Evolutionary conservation across 2,797 vertebrate genomes (phyloP).

Genomic region (Channa striata): DNA sequence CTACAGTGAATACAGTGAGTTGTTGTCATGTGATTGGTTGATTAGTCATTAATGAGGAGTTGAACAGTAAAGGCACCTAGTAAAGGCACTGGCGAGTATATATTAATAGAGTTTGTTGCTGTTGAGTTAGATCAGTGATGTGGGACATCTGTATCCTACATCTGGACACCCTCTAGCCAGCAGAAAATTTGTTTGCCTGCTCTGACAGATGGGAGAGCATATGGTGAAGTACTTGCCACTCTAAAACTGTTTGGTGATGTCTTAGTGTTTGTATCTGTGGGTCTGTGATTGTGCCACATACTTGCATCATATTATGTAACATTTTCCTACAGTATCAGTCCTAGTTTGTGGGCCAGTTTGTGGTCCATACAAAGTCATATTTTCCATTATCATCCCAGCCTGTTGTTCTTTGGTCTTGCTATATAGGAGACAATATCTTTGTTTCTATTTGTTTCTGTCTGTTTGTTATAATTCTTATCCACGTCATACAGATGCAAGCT

Average conservation of each 20-base stretch:
- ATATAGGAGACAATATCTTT: neutral
- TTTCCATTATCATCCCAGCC: slow-evolving; percentile 11
- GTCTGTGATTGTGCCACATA: slow-evolving; percentile 14
- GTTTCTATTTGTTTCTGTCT: neutral
- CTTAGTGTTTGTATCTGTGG: slow-evolving; percentile 10
- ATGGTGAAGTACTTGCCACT: slow-evolving; percentile 42
- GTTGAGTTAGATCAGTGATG: slow-evolving; percentile 32
- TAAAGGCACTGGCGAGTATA: neutral
- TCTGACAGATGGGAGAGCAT: slow-evolving; percentile 67
- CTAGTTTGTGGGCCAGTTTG: slow-evolving; percentile 19
- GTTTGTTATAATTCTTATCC: no score
- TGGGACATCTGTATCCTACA: slow-evolving; percentile 75
- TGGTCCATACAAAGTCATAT: slow-evolving; percentile 21
- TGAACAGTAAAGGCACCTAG: no score
- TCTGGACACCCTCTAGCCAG: slow-evolving; percentile 68
- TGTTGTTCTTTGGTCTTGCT: slow-evolving; percentile 2
- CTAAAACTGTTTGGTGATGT: slow-evolving; percentile 39
- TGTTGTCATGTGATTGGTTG: no score
- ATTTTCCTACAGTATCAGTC: slow-evolving; percentile 15
- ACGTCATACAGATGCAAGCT: neutral
- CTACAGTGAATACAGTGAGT: no score
- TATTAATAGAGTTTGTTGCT: slow-evolving; percentile 26
- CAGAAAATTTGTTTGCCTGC: slow-evolving; percentile 32
- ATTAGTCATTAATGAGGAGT: no score
- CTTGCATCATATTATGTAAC: neutral